Base-by-base conservation (phyloP, 2,797 vertebrate species). In the Siniperca undulata region DNA sequence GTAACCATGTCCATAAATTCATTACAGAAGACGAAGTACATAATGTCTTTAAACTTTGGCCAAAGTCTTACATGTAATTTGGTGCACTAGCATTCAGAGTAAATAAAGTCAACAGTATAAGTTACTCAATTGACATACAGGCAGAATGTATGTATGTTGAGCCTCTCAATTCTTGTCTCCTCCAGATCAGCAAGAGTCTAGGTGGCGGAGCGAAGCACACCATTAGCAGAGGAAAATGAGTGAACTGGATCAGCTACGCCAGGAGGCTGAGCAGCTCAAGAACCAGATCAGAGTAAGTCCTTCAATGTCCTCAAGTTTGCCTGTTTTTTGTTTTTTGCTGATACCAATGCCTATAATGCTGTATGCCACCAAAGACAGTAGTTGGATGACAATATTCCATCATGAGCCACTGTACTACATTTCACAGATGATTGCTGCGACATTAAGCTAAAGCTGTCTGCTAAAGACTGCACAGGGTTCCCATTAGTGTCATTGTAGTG, bases 161-260 rank as follows among this genome's bases (percentile, higher is more conserved):
- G 17, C 27, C 14, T 80, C 24, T 84, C 11, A 4, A 81, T 70
- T 74, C 36, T 84, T 59, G 89, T 34, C 77, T 83, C 48, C 70
- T 81, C 24, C 84, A 99, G 98, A 97, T 96, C 95, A 94, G 95
- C 92, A 96, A 94, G 94, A 95, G 95, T 96, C 96, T 93, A 92
- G 92, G 97, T 95, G 96, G 95, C 94, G 95, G 95, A 94, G 95
- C 87, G 94, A 96, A 96, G 96, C 95, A 90, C 96, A 97, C 95
- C 94, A 95, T 95, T 95, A 97, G 96, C 92, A 95, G 93, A 95
- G 94, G 96, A 99, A 98, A 97, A 99, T 99, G 99, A 99, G 98
- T 87, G 99, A 99, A 96, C 97, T 99, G 80, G 99, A 99, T 95
- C 97, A 98, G 96, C 95, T 99, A 97, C 97, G 97, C 96, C 97